Conservation (phyloP, 2,113 vertebrate species). For the Platichthys flesus region DNA sequence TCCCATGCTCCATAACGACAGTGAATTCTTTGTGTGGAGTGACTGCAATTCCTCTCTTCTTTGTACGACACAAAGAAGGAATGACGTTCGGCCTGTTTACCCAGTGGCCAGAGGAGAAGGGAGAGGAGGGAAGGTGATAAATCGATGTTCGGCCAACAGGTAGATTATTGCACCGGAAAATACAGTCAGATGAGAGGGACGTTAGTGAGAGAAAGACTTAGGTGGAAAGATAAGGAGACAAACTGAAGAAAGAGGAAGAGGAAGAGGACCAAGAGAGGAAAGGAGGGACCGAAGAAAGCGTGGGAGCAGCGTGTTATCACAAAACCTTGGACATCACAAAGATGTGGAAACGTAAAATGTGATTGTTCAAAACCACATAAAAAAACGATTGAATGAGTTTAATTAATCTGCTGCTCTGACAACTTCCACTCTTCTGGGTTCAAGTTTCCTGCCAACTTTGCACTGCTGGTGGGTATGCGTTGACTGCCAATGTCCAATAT, state of each 20-base stretch:
- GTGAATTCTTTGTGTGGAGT: constrained; percentile 65
- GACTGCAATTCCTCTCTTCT: constrained; percentile 64
- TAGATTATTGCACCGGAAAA: constrained; percentile 40
- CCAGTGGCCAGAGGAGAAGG: constrained; percentile 27
- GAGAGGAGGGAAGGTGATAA: constrained; percentile 47
- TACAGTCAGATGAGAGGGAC: constrained; percentile 34
- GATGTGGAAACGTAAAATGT: too few relatives aligned
- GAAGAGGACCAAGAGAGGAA: background rate
- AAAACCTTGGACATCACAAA: too few relatives aligned
- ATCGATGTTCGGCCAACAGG: constrained; percentile 30
- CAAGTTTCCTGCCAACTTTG: too few relatives aligned
- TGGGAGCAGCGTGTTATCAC: background rate
- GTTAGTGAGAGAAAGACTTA: constrained; percentile 1
- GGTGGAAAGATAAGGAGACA: constrained; percentile 1
- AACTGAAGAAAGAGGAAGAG: background rate
- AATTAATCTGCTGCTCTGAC: too few relatives aligned
- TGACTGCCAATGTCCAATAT: too few relatives aligned
- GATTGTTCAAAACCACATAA: too few relatives aligned
- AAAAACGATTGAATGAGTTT: too few relatives aligned
- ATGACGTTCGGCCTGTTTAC: constrained; percentile 59
- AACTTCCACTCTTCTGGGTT: too few relatives aligned
- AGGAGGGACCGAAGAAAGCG: background rate
- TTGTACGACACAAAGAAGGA: constrained; percentile 60
- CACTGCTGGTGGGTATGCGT: too few relatives aligned
- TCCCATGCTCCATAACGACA: constrained; percentile 64